phyloP scores from a whole-genome alignment of 2,797 vertebrate species.

The Alosa sapidissima region DNA sequence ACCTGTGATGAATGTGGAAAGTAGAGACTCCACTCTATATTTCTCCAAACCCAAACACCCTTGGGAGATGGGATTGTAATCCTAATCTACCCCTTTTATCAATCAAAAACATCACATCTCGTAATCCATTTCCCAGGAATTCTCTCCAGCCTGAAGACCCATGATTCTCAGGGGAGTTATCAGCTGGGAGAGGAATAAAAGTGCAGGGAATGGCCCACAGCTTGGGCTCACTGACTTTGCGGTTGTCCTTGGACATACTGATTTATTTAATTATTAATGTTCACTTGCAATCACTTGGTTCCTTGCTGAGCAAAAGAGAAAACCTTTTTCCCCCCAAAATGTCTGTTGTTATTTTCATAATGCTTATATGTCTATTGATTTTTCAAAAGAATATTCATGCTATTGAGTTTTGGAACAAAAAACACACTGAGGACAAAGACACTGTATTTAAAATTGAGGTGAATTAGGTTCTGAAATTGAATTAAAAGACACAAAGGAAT shows the following conservation, averaged over 20 bases:
- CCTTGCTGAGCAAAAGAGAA: not conserved
- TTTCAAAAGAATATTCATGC: slow-evolving; percentile 8
- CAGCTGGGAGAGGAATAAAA: not conserved
- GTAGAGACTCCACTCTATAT: not conserved
- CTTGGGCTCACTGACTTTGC: not conserved
- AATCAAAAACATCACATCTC: not conserved
- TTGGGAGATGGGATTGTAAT: not conserved
- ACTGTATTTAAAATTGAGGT: not conserved
- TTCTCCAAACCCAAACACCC: not conserved
- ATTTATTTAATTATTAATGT: slow-evolving; percentile 11
- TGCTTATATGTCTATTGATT: not conserved
- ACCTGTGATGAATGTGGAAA: not conserved
- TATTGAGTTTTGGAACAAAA: slow-evolving; percentile 1
- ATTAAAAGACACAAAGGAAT: slow-evolving; percentile 12
- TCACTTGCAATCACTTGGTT: not conserved
- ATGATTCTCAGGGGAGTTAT: not conserved
- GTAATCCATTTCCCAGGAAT: not conserved
- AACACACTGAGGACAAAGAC: not conserved
- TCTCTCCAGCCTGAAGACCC: not conserved
- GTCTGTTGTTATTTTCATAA: slow-evolving; percentile 1
- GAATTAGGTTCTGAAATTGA: not conserved
- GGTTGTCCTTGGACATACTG: not conserved
- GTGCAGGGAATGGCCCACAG: not conserved
- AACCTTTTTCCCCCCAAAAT: not conserved
- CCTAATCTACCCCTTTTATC: not conserved